phyloP scores from a whole-genome alignment of 2,888 invertebrate species.

The Philereme vetulata region DNA sequence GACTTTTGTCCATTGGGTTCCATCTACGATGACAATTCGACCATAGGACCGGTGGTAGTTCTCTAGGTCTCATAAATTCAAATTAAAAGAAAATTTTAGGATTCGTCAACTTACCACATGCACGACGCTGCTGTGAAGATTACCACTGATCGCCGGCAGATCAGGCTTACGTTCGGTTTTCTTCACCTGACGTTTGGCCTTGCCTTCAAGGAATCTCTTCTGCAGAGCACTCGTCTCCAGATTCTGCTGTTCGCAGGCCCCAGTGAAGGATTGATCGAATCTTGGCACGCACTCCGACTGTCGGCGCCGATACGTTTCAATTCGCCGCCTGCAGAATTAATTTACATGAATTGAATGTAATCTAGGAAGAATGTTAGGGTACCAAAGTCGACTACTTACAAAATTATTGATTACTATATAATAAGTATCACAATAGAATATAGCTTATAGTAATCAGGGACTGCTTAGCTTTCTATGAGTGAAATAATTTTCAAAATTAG shows the following conservation, averaged over 20 bases:
- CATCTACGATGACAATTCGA: no score
- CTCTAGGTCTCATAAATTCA: no score
- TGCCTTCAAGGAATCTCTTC: conserved; percentile 95
- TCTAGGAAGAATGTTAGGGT: no score
- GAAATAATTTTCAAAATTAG: no score
- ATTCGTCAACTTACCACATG: conserved; percentile 86
- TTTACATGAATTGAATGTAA: not conserved
- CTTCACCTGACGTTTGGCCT: conserved; percentile 94
- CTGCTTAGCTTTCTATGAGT: no score
- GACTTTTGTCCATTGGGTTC: no score
- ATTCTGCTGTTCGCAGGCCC: conserved; percentile 94
- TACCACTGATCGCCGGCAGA: conserved; percentile 76
- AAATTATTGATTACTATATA: no score
- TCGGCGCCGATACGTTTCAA: conserved; percentile 93
- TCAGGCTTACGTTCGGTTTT: conserved; percentile 86
- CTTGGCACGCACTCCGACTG: conserved; percentile 94
- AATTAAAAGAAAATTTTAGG: not conserved
- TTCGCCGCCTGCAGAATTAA: conserved; percentile 86
- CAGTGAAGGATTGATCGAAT: conserved; percentile 94
- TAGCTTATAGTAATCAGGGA: no score
- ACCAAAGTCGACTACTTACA: no score
- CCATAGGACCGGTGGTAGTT: no score
- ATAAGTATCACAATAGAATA: no score
- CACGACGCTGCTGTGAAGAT: conserved; percentile 87
- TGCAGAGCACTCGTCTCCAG: conserved; percentile 94